phyloP scores from a whole-genome alignment of 1,140 invertebrate genomes.

The Dysdera silvatica region DNA sequence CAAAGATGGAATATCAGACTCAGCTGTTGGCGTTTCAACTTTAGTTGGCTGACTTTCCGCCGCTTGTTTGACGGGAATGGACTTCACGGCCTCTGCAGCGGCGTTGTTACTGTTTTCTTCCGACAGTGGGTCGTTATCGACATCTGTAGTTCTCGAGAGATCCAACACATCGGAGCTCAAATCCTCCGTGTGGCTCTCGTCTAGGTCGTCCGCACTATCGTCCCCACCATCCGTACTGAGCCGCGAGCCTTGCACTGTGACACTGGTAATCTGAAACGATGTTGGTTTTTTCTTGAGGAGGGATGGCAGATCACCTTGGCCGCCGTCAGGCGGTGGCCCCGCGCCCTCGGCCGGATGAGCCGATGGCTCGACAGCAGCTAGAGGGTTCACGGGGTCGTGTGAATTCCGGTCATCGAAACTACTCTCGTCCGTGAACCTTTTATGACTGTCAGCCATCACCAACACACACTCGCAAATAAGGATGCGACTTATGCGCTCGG shows the following conservation, averaged over 20 bases:
- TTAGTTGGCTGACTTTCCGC: slow-evolving; percentile 6
- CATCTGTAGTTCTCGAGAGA: slow-evolving; percentile 41
- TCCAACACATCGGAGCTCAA: slow-evolving; percentile 50
- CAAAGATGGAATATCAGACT: slow-evolving; percentile 9
- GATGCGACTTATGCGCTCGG: slow-evolving; percentile 25
- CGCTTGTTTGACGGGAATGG: slow-evolving; percentile 18
- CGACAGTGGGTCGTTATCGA: slow-evolving; percentile 34
- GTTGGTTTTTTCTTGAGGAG: slow-evolving; percentile 60
- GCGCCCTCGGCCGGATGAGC: slow-evolving; percentile 11
- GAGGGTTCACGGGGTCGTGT: slow-evolving; percentile 17
- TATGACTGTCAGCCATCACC: slow-evolving; percentile 27
- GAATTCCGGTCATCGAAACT: slow-evolving; percentile 24
- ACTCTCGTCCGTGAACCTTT: slow-evolving; percentile 23
- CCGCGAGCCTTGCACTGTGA: slow-evolving; percentile 63
- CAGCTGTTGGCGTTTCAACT: slow-evolving; percentile 3
- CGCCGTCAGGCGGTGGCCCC: slow-evolving; percentile 13
- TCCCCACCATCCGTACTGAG: slow-evolving; percentile 77
- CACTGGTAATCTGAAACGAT: slow-evolving; percentile 87
- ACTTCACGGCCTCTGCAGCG: slow-evolving; percentile 5
- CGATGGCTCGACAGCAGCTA: slow-evolving; percentile 13
- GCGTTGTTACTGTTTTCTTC: slow-evolving; percentile 23
- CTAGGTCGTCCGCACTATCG: slow-evolving; percentile 84
- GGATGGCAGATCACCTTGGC: slow-evolving; percentile 23
- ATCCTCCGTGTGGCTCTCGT: slow-evolving; percentile 83
- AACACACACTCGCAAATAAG: slow-evolving; percentile 22